Evolutionary conservation across 2,888 invertebrate genomes (phyloP), one percentile per base, ranked within the genome.

Genomic region (Drosophila algonquin): DNA sequence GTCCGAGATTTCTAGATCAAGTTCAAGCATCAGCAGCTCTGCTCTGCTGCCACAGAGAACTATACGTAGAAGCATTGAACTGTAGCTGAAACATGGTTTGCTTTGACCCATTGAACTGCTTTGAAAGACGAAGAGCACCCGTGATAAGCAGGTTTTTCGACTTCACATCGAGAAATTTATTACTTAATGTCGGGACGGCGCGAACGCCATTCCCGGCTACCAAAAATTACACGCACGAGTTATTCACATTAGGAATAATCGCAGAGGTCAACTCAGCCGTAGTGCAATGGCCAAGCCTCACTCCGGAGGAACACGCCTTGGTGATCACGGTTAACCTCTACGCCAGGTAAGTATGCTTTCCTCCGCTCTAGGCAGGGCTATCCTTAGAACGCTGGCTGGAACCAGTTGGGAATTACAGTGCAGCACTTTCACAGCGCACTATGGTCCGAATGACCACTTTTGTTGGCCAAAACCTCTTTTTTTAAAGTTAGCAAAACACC

Each of bases 201-300:
- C 85, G 79, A 86, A 79, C 81, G 79, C 86, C 76, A 81, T 86
- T 83, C 81, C 86, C 86, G 86, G 83, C 83, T 84, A 84, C 75
- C 80, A 87, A 87, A 84, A 84, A 84, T 87, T 78, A 75, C 81
- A 86, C 80, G 85, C 82, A 81, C 85, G 79, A 85, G 84, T 83
- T 83, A 85, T 82, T 82, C 84, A 80, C 82, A 83, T 83, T 84
- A 87, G 30, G 30, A 30, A 30, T 30, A 30, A 30, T 30, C 30
- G 30, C 30, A 30, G 69, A 87, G 85, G 87, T 85, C 87, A 85
- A 80, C 86, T 76, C 86, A 81, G 68, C 82, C 82, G 78, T 35
- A 44, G 87, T 84, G 85, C 87, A 84, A 84, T 87, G 87, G 73
- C 77, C 72, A 63, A 84, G 82, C 8, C 27, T 84, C 87, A 54